Evolutionary conservation across 2,113 vertebrate genomes (phyloP).

Genomic region (Lycaon pictus): DNA sequence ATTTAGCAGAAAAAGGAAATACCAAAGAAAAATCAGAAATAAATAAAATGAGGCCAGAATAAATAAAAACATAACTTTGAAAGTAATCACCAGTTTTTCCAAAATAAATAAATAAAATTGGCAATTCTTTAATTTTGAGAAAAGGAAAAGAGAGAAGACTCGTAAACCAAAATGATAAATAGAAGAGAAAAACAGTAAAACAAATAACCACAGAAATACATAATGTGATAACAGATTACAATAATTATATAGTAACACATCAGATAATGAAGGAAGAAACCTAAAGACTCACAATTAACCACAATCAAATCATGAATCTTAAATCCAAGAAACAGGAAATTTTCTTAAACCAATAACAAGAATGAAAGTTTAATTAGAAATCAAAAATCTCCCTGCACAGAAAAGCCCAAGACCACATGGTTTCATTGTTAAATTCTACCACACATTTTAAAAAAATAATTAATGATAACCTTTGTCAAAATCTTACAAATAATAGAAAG

Average conservation of each 20-base stretch:
- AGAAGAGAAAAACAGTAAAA: not conserved
- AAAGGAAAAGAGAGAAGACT: not conserved
- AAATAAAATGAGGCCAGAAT: not conserved
- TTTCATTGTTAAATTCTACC: not conserved
- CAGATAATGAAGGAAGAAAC: not conserved
- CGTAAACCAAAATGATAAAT: not conserved
- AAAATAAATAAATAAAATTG: not conserved
- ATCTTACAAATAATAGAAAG: not conserved
- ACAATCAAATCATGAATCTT: not conserved
- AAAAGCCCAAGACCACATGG: not conserved
- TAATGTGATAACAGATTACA: not conserved
- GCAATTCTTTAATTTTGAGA: not conserved
- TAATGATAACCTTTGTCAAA: not conserved
- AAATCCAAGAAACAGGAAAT: not conserved
- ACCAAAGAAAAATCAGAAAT: not conserved
- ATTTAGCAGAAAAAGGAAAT: not conserved
- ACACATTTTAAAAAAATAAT: not conserved
- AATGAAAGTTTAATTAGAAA: not conserved
- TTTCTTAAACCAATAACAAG: not conserved
- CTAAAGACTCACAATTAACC: not conserved
- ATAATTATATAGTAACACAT: not conserved
- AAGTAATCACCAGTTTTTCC: not conserved
- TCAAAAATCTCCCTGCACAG: not conserved
- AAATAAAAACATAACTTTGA: not conserved
- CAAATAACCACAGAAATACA: not conserved